Evolutionary conservation across 2,888 invertebrate species (phyloP).

Genomic region (Drosophila prolongata): DNA sequence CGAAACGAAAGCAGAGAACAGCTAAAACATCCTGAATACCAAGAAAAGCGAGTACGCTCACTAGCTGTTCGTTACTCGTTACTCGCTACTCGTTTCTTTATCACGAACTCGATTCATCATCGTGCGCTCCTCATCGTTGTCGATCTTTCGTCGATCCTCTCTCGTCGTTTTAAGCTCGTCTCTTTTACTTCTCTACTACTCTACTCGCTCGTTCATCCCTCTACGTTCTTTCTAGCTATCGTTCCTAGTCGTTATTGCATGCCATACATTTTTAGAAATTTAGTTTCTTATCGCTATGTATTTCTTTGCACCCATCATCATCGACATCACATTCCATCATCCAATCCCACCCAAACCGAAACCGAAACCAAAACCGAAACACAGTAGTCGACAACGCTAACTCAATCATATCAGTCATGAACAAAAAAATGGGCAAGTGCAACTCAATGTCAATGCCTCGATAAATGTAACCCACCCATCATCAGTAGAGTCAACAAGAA

Average conservation of each 20-base stretch:
- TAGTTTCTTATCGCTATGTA: constrained; percentile 27
- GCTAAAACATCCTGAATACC: constrained; percentile 30
- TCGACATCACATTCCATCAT: constrained; percentile 35
- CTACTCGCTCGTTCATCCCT: constrained; percentile 47
- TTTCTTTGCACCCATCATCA: constrained; percentile 54
- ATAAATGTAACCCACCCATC: constrained; percentile 73
- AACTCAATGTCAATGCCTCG: constrained; percentile 41
- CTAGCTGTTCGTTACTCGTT: constrained; percentile 11
- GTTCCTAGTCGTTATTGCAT: constrained; percentile 60
- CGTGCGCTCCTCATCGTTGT: constrained; percentile 46
- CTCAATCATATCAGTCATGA: constrained; percentile 46
- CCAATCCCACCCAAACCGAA: constrained; percentile 39
- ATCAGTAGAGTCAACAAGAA: constrained; percentile 43
- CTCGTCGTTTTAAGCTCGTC: constrained; percentile 34
- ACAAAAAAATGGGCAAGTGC: constrained; percentile 27
- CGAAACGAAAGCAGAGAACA: constrained; percentile 24
- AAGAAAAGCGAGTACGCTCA: constrained; percentile 24
- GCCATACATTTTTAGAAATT: constrained; percentile 44
- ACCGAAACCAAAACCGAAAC: constrained; percentile 24
- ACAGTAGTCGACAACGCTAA: constrained; percentile 41
- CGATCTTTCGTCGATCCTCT: constrained; percentile 38
- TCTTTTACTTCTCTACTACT: constrained; percentile 44
- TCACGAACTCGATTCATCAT: constrained; percentile 52
- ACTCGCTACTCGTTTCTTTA: constrained; percentile 45
- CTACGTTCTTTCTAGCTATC: constrained; percentile 58